These are phyloP conservation scores for Abramis brama DNA, from an alignment of 2,113 vertebrate species.

Conservation along the genomic window DNA sequence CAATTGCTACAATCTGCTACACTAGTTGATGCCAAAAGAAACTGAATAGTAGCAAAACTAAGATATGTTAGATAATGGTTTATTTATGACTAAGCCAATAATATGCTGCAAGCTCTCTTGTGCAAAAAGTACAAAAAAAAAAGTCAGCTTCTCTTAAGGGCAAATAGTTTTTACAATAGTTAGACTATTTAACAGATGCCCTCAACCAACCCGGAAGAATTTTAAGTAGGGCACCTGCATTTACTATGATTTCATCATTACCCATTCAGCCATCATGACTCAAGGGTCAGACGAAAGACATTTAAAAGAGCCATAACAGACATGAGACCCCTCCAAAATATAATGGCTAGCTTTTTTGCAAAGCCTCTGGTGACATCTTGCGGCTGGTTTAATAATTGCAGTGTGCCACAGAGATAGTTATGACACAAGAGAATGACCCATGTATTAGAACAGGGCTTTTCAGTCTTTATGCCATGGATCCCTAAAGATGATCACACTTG, in stretches of 20 bases:
- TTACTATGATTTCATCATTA: neutral
- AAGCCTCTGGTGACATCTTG: constrained; percentile 1
- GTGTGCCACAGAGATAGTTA: neutral
- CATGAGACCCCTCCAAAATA: neutral
- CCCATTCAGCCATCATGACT: neutral
- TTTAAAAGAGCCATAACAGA: neutral
- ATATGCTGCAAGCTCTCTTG: neutral
- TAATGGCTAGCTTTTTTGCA: neutral
- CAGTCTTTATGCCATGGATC: too few relatives aligned
- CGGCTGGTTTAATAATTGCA: neutral
- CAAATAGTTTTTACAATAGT: neutral
- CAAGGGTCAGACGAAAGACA: neutral
- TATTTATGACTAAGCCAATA: neutral
- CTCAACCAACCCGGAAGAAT: neutral
- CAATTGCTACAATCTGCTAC: neutral
- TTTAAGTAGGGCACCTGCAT: neutral
- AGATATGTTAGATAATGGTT: neutral
- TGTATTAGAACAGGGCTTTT: too few relatives aligned
- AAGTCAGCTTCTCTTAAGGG: neutral
- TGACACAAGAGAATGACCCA: neutral
- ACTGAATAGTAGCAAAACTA: neutral
- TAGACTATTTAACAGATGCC: neutral
- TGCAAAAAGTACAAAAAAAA: neutral
- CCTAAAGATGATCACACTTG: too few relatives aligned
- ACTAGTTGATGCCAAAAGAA: neutral